Percentiles rank a stretch among this genome's conserved stretches.
phyloP scores from a whole-genome alignment of 2,888 invertebrate species.

The Leptopilina syphax region DNA sequence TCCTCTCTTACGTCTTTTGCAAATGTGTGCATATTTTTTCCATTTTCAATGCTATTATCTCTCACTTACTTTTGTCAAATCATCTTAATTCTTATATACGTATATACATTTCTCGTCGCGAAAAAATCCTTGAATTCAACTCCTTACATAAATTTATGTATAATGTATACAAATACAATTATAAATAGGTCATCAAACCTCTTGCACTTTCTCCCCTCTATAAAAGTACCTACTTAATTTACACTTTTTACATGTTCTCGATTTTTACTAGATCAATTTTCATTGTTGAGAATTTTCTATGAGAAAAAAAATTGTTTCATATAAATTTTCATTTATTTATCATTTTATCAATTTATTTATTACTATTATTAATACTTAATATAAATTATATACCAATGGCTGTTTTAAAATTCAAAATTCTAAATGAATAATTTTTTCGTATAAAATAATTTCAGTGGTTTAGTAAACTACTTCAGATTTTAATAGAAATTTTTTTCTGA shows the following conservation, averaged over 20 bases:
- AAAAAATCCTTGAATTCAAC: constrained; percentile 3
- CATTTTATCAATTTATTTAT: too few relatives aligned
- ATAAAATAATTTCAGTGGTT: not conserved
- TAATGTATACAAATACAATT: too few relatives aligned
- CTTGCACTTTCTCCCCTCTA: not conserved
- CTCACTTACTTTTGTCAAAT: constrained; percentile 11
- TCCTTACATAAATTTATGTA: not conserved
- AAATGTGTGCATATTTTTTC: constrained; percentile 30
- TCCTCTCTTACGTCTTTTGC: constrained; percentile 42
- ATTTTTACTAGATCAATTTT: not conserved
- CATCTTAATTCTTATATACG: not conserved
- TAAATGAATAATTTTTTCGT: not conserved
- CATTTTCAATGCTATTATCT: constrained; percentile 27
- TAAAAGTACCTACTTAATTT: not conserved
- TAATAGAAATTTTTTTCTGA: constrained; percentile 1
- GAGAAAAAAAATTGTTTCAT: too few relatives aligned
- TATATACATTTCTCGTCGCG: not conserved
- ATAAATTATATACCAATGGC: too few relatives aligned
- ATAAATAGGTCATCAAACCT: constrained; percentile 1
- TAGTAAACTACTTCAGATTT: not conserved
- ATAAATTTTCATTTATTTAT: too few relatives aligned
- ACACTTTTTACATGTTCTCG: too few relatives aligned
- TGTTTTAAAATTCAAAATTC: too few relatives aligned
- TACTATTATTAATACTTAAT: too few relatives aligned
- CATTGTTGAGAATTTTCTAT: too few relatives aligned